A percentile compares a stretch with the other conserved stretches of the same genome.
phyloP scores from a whole-genome alignment of 2,888 invertebrate species.

The Oxystoma pomonae region DNA sequence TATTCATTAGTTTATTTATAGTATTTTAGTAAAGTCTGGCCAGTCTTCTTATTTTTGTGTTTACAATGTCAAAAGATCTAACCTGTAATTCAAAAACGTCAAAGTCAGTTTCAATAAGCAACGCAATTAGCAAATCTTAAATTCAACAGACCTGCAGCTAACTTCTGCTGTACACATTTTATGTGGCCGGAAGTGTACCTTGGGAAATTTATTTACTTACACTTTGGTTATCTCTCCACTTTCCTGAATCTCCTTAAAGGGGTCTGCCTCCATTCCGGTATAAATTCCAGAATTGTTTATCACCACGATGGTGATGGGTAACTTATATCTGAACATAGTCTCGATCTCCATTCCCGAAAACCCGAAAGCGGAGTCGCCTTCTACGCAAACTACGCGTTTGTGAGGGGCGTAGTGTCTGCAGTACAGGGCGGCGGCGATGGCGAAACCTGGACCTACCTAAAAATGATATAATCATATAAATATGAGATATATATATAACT shows the following conservation, averaged over 20 bases:
- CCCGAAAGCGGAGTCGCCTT: conserved; percentile 97
- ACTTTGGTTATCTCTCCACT: conserved; percentile 68
- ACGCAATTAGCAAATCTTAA: no score
- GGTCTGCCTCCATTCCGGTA: conserved; percentile 76
- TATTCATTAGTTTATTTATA: no score
- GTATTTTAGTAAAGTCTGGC: no score
- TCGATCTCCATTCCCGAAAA: conserved; percentile 99
- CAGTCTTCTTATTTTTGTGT: no score
- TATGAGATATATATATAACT: conserved; percentile 4
- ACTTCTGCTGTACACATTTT: no score
- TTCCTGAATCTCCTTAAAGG: conserved; percentile 65
- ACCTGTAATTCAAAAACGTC: no score
- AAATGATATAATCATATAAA: conserved; percentile 13
- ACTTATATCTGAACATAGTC: conserved; percentile 89
- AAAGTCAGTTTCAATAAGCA: no score
- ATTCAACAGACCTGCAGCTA: no score
- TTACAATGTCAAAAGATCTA: no score
- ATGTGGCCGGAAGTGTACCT: no score
- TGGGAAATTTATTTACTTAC: no score
- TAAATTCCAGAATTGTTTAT: conserved; percentile 97
- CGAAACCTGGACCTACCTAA: conserved; percentile 83
- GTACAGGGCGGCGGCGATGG: conserved; percentile 87
- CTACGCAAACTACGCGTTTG: conserved; percentile 87
- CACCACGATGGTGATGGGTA: conserved; percentile 86
- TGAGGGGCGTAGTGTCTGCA: conserved; percentile 76